phyloP scores from a whole-genome alignment of 2,888 invertebrate genomes.

The Sinohyriopsis cumingii region DNA sequence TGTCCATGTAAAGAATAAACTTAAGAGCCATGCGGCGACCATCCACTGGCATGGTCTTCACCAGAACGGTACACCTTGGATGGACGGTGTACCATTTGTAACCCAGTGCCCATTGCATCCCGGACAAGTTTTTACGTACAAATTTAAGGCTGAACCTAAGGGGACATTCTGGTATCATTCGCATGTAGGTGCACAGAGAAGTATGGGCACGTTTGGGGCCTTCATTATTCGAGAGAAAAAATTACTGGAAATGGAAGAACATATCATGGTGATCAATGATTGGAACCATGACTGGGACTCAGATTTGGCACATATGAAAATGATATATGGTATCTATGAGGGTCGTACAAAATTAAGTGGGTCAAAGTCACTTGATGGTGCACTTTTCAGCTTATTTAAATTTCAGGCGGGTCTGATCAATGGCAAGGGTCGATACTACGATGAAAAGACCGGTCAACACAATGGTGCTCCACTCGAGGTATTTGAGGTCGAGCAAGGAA shows the following conservation, averaged over 20 bases:
- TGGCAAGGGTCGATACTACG: slow-evolving; percentile 48
- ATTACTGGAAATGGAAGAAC: slow-evolving; percentile 22
- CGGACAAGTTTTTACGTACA: slow-evolving; percentile 58
- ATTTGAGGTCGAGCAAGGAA: slow-evolving; percentile 31
- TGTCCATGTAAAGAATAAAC: slow-evolving; percentile 53
- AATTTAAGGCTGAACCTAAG: slow-evolving; percentile 45
- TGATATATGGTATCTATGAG: slow-evolving; percentile 41
- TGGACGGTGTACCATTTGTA: slow-evolving; percentile 59
- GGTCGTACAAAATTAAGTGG: slow-evolving; percentile 20
- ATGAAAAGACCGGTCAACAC: slow-evolving; percentile 16
- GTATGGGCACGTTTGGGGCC: slow-evolving; percentile 60
- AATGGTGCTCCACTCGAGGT: slow-evolving; percentile 44
- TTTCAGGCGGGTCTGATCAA: slow-evolving; percentile 54
- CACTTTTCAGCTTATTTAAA: slow-evolving; percentile 31
- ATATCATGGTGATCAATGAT: slow-evolving; percentile 47
- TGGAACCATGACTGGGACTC: slow-evolving; percentile 54
- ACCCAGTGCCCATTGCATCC: slow-evolving; percentile 65
- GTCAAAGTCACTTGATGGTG: slow-evolving; percentile 30
- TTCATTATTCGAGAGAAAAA: slow-evolving; percentile 49
- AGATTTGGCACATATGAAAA: slow-evolving; percentile 34
- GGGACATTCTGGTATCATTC: slow-evolving; percentile 61
- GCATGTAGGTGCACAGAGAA: slow-evolving; percentile 51
- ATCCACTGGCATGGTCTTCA: slow-evolving; percentile 67
- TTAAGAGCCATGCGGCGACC: slow-evolving; percentile 45
- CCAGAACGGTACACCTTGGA: slow-evolving; percentile 55